phyloP scores from a whole-genome alignment of 1,140 invertebrate genomes.

The Drosophila ironensis region DNA sequence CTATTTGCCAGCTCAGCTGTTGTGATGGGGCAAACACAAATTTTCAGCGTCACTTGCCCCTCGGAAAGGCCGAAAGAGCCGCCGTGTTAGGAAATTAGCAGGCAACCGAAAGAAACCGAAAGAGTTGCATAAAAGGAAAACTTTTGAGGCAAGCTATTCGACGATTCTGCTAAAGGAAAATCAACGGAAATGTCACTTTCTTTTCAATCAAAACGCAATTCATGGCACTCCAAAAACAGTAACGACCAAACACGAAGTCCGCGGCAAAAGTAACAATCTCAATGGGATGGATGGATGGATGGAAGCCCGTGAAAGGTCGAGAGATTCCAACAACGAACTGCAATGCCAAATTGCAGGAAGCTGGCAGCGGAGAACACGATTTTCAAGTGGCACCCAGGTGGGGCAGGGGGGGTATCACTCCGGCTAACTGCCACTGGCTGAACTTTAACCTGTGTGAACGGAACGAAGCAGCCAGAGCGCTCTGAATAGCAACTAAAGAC shows the following conservation, averaged over 20 bases:
- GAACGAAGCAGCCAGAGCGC: slow-evolving; percentile 5
- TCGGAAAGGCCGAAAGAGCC: slow-evolving; percentile 17
- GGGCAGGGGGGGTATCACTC: slow-evolving; percentile 4
- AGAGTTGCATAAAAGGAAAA: slow-evolving; percentile 53
- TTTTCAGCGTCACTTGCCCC: slow-evolving; percentile 29
- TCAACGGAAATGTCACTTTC: slow-evolving; percentile 80
- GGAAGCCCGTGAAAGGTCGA: slow-evolving; percentile 43
- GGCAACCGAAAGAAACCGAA: slow-evolving; percentile 10
- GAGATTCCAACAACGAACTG: slow-evolving; percentile 45
- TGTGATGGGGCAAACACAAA: slow-evolving; percentile 21
- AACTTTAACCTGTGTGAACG: slow-evolving; percentile 68
- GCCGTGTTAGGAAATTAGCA: slow-evolving; percentile 14
- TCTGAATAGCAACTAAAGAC: background rate
- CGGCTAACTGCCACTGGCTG: slow-evolving; percentile 62
- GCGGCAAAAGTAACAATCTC: slow-evolving; percentile 22
- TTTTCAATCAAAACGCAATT: slow-evolving; percentile 81
- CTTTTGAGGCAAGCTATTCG: slow-evolving; percentile 16
- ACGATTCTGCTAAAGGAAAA: slow-evolving; percentile 54
- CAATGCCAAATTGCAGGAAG: slow-evolving; percentile 59
- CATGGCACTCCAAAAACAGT: slow-evolving; percentile 69
- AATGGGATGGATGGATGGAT: slow-evolving; percentile 8
- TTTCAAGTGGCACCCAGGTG: slow-evolving; percentile 59
- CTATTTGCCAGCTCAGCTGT: slow-evolving; percentile 24
- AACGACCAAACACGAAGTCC: slow-evolving; percentile 32
- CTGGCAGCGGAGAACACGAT: slow-evolving; percentile 67